A percentile compares a stretch with the other conserved stretches of the same genome.
Evolutionary conservation across 2,888 invertebrate species (phyloP).

Genomic region (Ariolimax columbianus): DNA sequence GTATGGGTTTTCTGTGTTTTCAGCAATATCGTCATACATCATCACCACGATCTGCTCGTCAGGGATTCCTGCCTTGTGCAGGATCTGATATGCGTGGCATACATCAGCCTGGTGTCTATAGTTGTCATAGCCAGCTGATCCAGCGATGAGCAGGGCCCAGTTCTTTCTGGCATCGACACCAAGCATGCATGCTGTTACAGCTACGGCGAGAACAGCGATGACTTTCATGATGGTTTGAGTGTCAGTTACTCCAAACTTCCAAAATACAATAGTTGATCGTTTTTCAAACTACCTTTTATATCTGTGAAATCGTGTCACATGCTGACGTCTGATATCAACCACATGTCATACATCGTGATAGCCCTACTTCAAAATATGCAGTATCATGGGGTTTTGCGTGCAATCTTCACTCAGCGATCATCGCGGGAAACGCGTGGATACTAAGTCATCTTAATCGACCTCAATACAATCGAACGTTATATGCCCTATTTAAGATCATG

Average conservation of each 20-base stretch:
- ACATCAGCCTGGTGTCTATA: constrained; percentile 84
- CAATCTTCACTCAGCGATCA: too few relatives aligned
- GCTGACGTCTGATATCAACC: background rate
- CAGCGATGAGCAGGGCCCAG: constrained; percentile 83
- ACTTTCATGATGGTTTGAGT: background rate
- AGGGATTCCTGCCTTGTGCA: constrained; percentile 81
- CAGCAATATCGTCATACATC: constrained; percentile 84
- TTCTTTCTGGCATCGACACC: constrained; percentile 52
- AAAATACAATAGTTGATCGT: background rate
- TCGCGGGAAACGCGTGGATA: too few relatives aligned
- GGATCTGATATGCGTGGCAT: constrained; percentile 82
- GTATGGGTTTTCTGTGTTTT: constrained; percentile 81
- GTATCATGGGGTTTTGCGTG: too few relatives aligned
- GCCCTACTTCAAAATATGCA: background rate
- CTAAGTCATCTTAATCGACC: too few relatives aligned
- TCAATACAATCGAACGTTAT: too few relatives aligned
- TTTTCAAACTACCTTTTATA: background rate
- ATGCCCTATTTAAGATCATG: too few relatives aligned
- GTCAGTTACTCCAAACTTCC: background rate
- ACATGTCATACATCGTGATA: background rate
- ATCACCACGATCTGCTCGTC: constrained; percentile 82
- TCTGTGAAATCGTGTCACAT: background rate
- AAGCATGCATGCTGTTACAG: background rate
- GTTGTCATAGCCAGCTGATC: constrained; percentile 82
- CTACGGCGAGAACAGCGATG: background rate